Evolutionary conservation across 2,797 vertebrate species (phyloP).

Genomic region (Apogon hyalosoma): DNA sequence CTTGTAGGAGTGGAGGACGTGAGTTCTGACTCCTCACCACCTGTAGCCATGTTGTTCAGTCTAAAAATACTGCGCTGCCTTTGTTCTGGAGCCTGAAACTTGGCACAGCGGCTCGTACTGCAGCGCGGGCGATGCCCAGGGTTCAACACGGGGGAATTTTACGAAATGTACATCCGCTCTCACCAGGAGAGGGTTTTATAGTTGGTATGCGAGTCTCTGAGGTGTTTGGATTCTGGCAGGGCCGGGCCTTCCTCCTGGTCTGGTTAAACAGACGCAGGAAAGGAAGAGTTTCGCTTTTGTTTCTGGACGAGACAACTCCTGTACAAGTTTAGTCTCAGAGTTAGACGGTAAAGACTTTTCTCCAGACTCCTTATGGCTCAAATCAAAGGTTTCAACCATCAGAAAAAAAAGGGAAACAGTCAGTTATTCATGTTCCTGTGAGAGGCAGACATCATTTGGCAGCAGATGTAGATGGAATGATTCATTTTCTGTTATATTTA

Average conservation of each 20-base stretch:
- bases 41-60: constrained; percentile 66
- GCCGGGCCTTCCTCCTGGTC: constrained; percentile 18
- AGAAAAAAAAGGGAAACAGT: too few relatives aligned
- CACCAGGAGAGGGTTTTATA: constrained; percentile 42
- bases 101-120: constrained; percentile 59
- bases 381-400: too few relatives aligned
- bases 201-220: constrained; percentile 16
- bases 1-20: constrained; percentile 69
- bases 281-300: background rate
- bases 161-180: constrained; percentile 30
- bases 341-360: background rate
- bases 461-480: too few relatives aligned
- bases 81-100: constrained; percentile 68
- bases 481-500: too few relatives aligned
- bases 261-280: constrained; percentile 16
- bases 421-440: too few relatives aligned
- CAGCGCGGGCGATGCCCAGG: constrained; percentile 58
- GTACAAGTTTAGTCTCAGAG: background rate
- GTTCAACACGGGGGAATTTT: constrained; percentile 53
- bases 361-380: background rate
- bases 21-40: constrained; percentile 74
- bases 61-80: constrained; percentile 66
- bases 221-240: constrained; percentile 31
- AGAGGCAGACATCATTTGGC: too few relatives aligned
- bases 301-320: background rate